Evolutionary conservation across 2,888 invertebrate genomes (phyloP).

Genomic region (Incurvaria masculella): DNA sequence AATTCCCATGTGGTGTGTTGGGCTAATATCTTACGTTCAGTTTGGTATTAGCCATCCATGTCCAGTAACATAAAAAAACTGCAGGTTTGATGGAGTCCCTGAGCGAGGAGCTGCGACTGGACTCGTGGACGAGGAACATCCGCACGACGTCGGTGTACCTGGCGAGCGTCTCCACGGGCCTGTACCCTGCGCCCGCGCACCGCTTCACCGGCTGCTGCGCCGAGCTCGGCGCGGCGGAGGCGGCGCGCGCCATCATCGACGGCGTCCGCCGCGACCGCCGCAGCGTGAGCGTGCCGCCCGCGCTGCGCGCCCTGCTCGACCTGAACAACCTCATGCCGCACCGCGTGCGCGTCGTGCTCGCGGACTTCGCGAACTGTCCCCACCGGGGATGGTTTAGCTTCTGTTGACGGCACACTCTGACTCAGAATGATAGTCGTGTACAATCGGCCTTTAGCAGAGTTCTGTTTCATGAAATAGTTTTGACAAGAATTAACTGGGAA

Average conservation of each 20-base stretch:
- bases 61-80: too few relatives aligned
- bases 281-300: conserved; percentile 38
- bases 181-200: conserved; percentile 38
- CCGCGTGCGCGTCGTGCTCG: conserved; percentile 41
- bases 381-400: conserved; percentile 50
- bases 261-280: conserved; percentile 41
- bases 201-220: conserved; percentile 39
- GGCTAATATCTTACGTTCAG: too few relatives aligned
- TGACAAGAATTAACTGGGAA: not conserved
- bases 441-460: not conserved
- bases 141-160: conserved; percentile 42
- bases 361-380: conserved; percentile 43
- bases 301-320: conserved; percentile 36
- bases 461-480: too few relatives aligned
- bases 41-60: too few relatives aligned
- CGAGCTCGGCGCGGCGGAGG: conserved; percentile 36
- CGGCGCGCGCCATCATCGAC: conserved; percentile 41
- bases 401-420: conserved; percentile 25
- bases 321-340: conserved; percentile 42
- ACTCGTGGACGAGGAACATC: conserved; percentile 43
- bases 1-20: too few relatives aligned
- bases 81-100: conserved; percentile 45
- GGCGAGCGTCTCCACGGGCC: conserved; percentile 35
- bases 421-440: too few relatives aligned
- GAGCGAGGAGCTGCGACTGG: conserved; percentile 39